Conservation (phyloP, 2,113 vertebrate species). For the Asarcornis scutulata region DNA sequence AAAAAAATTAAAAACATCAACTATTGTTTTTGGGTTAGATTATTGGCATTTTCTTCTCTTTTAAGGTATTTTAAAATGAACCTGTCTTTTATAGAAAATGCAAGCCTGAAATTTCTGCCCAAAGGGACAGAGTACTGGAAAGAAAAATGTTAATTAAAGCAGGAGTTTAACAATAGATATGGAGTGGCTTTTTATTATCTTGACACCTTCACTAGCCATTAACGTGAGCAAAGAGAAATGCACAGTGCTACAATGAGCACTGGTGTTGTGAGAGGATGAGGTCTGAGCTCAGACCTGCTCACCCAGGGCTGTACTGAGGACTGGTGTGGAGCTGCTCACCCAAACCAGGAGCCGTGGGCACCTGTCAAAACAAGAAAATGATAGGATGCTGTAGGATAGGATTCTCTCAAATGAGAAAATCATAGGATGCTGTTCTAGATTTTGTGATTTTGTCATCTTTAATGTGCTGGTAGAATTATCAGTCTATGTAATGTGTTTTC, state of each 20-base stretch:
- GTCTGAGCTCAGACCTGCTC: not conserved
- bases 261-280: not conserved
- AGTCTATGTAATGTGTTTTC: not conserved
- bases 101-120: not conserved
- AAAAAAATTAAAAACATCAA: not conserved
- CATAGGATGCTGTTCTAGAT: not conserved
- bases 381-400: not conserved
- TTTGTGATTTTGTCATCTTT: not conserved
- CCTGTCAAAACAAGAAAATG: not conserved
- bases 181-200: constrained; percentile 7
- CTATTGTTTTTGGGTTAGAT: not conserved
- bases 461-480: not conserved
- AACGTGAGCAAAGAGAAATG: not conserved
- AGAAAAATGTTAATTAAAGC: constrained; percentile 35
- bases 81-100: not conserved
- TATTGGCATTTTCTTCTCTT: constrained; percentile 10
- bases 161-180: not conserved
- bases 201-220: not conserved
- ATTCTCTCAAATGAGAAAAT: not conserved
- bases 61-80: constrained; percentile 8
- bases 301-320: not conserved
- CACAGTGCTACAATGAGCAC: not conserved
- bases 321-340: not conserved
- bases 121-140: not conserved
- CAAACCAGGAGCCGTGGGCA: not conserved